These are phyloP conservation scores for Halichoeres trimaculatus DNA, from an alignment of 2,113 vertebrate species.

Conservation along the genomic window DNA sequence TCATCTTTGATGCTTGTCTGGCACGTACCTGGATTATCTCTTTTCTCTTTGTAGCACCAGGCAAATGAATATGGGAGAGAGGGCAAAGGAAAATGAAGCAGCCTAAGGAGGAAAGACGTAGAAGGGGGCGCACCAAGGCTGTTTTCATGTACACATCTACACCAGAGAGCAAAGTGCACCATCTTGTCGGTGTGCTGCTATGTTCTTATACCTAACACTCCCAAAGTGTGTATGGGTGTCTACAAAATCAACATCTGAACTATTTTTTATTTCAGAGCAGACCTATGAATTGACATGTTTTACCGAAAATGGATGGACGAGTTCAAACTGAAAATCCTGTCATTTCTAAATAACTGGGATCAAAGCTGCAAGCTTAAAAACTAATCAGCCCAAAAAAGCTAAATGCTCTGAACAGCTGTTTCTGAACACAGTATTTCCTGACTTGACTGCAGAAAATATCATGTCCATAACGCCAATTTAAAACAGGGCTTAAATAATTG, in stretches of 20 bases:
- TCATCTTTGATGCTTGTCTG: slow-evolving; percentile 51
- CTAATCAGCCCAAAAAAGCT: slow-evolving; percentile 34
- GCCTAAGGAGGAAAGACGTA: slow-evolving; percentile 48
- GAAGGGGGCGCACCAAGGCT: slow-evolving; percentile 25
- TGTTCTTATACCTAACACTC: slow-evolving; percentile 51
- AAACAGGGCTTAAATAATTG: slow-evolving; percentile 15
- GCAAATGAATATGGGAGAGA: slow-evolving; percentile 52
- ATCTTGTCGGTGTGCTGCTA: slow-evolving; percentile 62
- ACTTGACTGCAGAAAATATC: neutral
- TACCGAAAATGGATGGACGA: neutral
- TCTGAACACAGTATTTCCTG: neutral
- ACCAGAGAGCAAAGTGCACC: slow-evolving; percentile 43
- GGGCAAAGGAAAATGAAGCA: slow-evolving; percentile 50
- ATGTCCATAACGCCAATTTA: slow-evolving; percentile 19
- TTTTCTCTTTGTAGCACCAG: slow-evolving; percentile 47
- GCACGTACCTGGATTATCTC: slow-evolving; percentile 41
- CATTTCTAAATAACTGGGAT: no score
- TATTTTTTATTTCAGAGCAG: neutral
- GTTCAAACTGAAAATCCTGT: no score
- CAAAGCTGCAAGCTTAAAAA: neutral
- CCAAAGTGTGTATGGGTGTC: slow-evolving; percentile 35
- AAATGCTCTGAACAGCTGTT: slow-evolving; percentile 11
- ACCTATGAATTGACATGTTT: slow-evolving; percentile 44
- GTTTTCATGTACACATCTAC: slow-evolving; percentile 61
- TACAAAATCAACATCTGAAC: neutral